Base-by-base conservation (phyloP, 2,113 vertebrate genomes). In the Gymnorhina tibicen region DNA sequence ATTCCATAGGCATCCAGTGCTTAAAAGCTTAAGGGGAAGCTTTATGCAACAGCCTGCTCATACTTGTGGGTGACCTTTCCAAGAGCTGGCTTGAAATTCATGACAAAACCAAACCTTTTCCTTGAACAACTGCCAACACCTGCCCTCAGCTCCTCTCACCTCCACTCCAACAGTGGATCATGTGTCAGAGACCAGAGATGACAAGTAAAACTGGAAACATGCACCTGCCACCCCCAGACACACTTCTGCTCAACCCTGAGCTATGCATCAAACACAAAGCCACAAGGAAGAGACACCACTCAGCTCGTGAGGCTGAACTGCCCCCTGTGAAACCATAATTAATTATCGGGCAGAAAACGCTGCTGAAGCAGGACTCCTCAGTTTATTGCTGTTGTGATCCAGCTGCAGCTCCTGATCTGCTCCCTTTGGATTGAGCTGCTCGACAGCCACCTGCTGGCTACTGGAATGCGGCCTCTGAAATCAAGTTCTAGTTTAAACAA, bases 391-490 rank as follows among this genome's bases (percentile, higher is more conserved):
- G 69, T 0, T 52, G 32, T 10, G 11, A 67, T 24, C 55, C 89
- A 79, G 80, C 21, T 76, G 85, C 85, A 72, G 86, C 72, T 94
- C 50, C 53, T 6, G 37, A 53, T 19, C 66, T 30, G 59, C 59
- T 79, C 50, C 10, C 56, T 18, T 41, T 69, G 26, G 16, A 75
- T 5, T 22, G 50, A 92, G 62, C 85, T 86, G 66, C 85, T 79
- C 58, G 87, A 94, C 88, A 92, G 94, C 94, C 96, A 96, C 59
- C 96, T 97, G 96, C 94, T 95, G 94, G 73, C 55, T 92, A 53
- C 74, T 13, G n/a, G 16, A 44, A 49, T 14, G 4, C 4, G 37
- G 67, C 46, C 52, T 59, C 64, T 27, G 42, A 79, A 91, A 72
- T 19, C 22, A 41, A 60, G 30, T 8, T 46, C 14, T 13, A 2